Base-by-base conservation (phyloP, 2,888 invertebrate genomes). In the Ophion costatus region DNA sequence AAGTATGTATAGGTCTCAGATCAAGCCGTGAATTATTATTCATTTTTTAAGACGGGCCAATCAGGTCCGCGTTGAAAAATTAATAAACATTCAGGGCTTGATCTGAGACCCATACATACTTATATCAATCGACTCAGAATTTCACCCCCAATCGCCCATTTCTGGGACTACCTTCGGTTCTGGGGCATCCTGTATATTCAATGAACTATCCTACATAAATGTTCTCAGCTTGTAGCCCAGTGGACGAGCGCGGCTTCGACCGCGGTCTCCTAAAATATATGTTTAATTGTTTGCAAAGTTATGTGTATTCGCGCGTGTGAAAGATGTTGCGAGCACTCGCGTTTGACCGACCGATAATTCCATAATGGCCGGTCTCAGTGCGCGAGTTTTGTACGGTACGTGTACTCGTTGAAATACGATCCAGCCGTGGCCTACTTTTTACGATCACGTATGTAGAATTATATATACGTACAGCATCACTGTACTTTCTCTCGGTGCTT, bases 351-450 rank as follows among this genome's bases (percentile, higher is more conserved):
- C 71, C 85, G 84, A 88, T 89, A 89, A 89, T 91, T 91, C 89
- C 91, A 89, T 90, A 91, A 91, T 89, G 88, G 88, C 85, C 86
- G 84, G 84, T 86, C 73, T 76, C 83, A 64, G 33, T 24, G 75
- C 45, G 63, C 75, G 69, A 83, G 61, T 70, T 66, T 88, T 87
- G 87, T 88, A 85, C 38, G 38, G 38, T 85, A 86, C 87, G 73
- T 82, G 66, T 77, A 80, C 69, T 38, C 56, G 75, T 74, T 82
- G 88, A 89, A 89, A 91, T 90, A 90, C 88, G 89, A 88, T 91
- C 89, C 89, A 92, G 90, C 90, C 91, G 88, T 91, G 92, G 92
- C 91, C 92, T 90, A 91, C 88, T 91, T 92, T 90, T 90, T 89
- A 85, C 59, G 56, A n/a, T n/a, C n/a, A 56, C 56, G 10, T 56